These are phyloP conservation scores for Leptopilina syphax DNA, from an alignment of 2,888 invertebrate species.

Conservation along the genomic window DNA sequence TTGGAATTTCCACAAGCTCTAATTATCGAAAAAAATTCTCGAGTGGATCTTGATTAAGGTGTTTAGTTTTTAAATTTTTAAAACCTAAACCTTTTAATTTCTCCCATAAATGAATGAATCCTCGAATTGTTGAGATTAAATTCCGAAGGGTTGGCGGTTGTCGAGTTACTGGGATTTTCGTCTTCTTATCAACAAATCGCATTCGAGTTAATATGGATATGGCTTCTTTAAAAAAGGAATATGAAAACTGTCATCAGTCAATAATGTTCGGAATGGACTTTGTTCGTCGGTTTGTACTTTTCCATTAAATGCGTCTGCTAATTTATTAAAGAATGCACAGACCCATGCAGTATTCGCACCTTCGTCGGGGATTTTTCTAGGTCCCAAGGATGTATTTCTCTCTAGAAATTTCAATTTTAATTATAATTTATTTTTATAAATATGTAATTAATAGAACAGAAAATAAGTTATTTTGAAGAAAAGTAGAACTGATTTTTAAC, in stretches of 20 bases:
- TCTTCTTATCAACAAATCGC: neutral
- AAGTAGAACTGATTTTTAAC: neutral
- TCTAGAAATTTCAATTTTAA: slow-evolving; percentile 5
- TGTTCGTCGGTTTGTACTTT: neutral
- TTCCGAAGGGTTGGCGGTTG: slow-evolving; percentile 39
- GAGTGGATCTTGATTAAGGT: no score
- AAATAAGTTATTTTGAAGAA: neutral
- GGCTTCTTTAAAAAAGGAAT: neutral
- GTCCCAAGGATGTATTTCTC: slow-evolving; percentile 2
- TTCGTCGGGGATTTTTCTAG: neutral
- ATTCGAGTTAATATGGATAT: neutral
- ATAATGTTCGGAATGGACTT: slow-evolving; percentile 2
- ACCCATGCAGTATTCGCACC: slow-evolving; percentile 7
- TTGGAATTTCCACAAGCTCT: no score
- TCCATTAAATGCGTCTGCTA: slow-evolving; percentile 2
- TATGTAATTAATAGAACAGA: neutral
- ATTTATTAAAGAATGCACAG: slow-evolving; percentile 12
- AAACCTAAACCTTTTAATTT: no score
- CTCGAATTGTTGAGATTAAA: slow-evolving; percentile 34
- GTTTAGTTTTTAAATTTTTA: no score
- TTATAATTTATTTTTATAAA: neutral
- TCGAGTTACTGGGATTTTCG: neutral
- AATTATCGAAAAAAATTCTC: no score
- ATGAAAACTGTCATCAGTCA: neutral
- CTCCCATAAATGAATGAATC: no score